Evolutionary conservation across 2,888 invertebrate species (phyloP), one percentile per base, ranked within the genome.

Genomic region (Salticus scenicus): DNA sequence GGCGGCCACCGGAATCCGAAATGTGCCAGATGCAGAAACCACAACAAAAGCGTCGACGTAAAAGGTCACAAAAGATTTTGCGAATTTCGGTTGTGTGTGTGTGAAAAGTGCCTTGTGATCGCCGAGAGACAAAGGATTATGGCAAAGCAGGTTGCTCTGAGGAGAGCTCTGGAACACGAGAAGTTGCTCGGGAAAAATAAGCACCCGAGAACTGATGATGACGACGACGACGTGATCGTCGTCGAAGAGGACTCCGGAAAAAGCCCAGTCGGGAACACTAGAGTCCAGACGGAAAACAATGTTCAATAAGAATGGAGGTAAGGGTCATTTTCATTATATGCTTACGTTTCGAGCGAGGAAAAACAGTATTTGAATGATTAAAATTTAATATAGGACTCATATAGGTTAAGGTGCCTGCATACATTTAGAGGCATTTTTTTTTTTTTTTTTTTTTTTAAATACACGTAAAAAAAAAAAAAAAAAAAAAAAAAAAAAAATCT

Each of bases 1-100:
- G n/a, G n/a, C n/a, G n/a, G 75, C 12, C 41, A 72, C 28, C 64
- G 87, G 4, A 87, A 82, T 41, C 87, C 87, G 12, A 87, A 87
- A 42, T 87, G 87, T 72, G 77, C 87, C 12, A 28, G 87, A 10
- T 87, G 87, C 51, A 72, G 81, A 10, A 87, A 87, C 30, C 87
- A 87, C 41, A 74, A 63, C 28, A 82, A 74, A 20, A 64, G 51
- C 27, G 78, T 87, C 37, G 81, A 81, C 31, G 42, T 87, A 4
- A 87, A 87, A 31, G 87, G 87, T 1, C 87, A 87, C 24, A 87
- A 87, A 64, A 27, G 82, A 14, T 76, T 41, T 28, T 76, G 76
- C 30, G 66, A 66, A 66, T 67, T 24, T 24, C 31, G 27, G 4
- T 17, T 31, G 2, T 80, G 80, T 67, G 51, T 14, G 27, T 80